Evolutionary conservation across 2,113 vertebrate genomes (phyloP).

Genomic region (Corythaeola cristata): DNA sequence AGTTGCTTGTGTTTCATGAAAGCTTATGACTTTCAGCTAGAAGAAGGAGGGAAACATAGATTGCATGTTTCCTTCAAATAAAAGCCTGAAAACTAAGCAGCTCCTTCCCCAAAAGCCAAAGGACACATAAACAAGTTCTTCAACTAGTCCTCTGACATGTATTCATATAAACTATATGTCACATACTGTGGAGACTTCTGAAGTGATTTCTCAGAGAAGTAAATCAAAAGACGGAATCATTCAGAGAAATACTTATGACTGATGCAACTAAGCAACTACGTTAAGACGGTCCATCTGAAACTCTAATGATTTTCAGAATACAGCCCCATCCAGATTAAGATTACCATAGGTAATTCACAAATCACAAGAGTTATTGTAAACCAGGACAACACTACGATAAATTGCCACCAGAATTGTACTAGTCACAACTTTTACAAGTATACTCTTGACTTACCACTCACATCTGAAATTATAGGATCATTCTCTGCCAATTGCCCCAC

Average conservation of each 20-base stretch:
- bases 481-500: not conserved
- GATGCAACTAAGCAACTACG: not conserved
- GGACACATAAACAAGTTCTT: not conserved
- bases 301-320: not conserved
- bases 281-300: not conserved
- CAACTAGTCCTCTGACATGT: not conserved
- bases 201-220: not conserved
- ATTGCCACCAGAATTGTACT: not conserved
- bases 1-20: not conserved
- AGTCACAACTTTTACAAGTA: not conserved
- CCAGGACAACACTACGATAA: not conserved
- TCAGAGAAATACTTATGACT: not conserved
- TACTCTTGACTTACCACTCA: not conserved
- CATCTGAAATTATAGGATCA: not conserved
- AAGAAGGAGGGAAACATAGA: not conserved
- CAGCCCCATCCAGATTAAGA: not conserved
- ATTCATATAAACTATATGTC: not conserved
- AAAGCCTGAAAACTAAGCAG: not conserved
- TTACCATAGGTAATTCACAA: not conserved
- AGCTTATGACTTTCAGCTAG: not conserved
- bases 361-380: not conserved
- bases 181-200: not conserved
- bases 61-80: not conserved
- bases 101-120: not conserved
- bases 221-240: not conserved